These are phyloP conservation scores for Microctonus hyperodae DNA, from an alignment of 2,888 invertebrate species.

Conservation along the genomic window DNA sequence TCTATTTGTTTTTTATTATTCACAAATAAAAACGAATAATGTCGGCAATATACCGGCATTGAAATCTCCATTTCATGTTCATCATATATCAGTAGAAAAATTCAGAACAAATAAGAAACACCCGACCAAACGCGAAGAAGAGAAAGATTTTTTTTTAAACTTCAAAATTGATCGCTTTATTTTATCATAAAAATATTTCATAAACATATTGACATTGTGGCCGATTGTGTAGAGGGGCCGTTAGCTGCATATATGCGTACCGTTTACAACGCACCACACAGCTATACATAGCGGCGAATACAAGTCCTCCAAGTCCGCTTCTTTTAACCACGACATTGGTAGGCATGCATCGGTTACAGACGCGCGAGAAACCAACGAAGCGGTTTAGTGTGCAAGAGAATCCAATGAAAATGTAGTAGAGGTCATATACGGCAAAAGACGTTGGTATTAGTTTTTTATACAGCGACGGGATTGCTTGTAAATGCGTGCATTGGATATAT, in stretches of 20 bases:
- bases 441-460: slow-evolving; percentile 4
- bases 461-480: slow-evolving; percentile 4
- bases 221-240: slow-evolving; percentile 23
- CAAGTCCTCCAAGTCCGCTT: neutral
- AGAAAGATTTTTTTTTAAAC: slow-evolving; percentile 3
- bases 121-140: slow-evolving; percentile 1
- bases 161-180: neutral
- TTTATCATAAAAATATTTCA: neutral
- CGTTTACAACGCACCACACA: slow-evolving; percentile 10
- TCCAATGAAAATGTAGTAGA: neutral
- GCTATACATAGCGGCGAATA: neutral
- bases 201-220: neutral
- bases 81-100: too few species aligned
- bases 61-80: slow-evolving; percentile 7
- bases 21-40: too few species aligned
- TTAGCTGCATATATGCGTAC: slow-evolving; percentile 41
- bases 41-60: slow-evolving; percentile 19
- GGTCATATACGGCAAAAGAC: neutral
- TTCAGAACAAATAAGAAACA: too few species aligned
- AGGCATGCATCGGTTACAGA: neutral
- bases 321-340: neutral
- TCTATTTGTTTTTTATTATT: too few species aligned
- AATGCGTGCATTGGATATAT: neutral
- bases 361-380: neutral
- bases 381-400: neutral